Percentiles rank a stretch among this genome's conserved stretches.
These are phyloP conservation scores for Tetranychus urticae DNA, from an alignment of 1,140 invertebrate genomes.

Conservation along the genomic window DNA sequence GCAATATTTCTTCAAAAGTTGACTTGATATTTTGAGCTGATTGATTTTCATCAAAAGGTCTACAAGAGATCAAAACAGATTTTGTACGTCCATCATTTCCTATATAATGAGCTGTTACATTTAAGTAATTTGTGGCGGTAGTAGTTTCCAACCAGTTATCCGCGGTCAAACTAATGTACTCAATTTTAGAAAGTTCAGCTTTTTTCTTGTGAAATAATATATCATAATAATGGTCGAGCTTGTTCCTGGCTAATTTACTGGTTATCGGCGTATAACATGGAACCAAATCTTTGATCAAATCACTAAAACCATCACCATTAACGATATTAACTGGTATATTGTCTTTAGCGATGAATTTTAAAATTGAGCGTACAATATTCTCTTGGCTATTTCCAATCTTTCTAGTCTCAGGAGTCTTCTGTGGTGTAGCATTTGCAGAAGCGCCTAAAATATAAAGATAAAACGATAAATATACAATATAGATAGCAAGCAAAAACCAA, in stretches of 20 bases:
- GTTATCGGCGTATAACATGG: neutral
- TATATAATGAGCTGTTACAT: neutral
- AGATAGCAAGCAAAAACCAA: no score
- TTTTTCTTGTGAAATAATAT: neutral
- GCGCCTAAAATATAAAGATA: no score
- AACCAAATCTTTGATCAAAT: neutral
- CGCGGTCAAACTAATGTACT: neutral
- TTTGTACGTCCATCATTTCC: neutral
- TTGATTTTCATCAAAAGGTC: neutral
- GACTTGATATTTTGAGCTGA: neutral
- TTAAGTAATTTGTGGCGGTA: neutral
- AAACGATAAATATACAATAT: no score
- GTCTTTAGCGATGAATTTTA: neutral
- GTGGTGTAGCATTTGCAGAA: no score
- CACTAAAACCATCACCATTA: neutral
- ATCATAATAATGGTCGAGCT: neutral
- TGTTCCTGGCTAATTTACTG: neutral
- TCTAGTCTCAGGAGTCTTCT: neutral
- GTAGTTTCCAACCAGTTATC: neutral
- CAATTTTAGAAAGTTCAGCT: neutral
- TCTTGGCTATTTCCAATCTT: neutral
- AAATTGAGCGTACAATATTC: neutral
- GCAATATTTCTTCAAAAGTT: neutral
- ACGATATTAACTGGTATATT: neutral
- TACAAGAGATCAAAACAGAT: neutral